phyloP scores from a whole-genome alignment of 64 coral and sea anemone genomes.

The Pocillopora damicornis region DNA sequence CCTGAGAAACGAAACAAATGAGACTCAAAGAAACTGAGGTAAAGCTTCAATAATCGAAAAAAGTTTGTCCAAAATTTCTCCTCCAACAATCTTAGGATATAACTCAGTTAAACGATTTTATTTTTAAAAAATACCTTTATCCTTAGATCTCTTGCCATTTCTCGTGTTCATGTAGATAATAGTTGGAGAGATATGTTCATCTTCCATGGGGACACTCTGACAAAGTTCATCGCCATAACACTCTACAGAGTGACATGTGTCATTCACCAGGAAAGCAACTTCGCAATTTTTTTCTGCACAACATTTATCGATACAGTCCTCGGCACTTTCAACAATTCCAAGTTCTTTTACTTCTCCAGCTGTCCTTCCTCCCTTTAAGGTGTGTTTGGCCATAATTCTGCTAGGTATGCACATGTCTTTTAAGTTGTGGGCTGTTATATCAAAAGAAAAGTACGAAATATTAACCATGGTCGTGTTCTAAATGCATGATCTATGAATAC shows the following conservation, averaged over 20 bases:
- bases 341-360: conserved; percentile 83
- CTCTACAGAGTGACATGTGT: conserved; percentile 73
- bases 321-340: conserved; percentile 60
- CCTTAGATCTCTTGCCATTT: conserved; percentile 56
- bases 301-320: conserved; percentile 94
- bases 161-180: conserved; percentile 90
- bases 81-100: neutral
- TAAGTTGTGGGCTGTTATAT: conserved; percentile 38
- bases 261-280: conserved; percentile 72
- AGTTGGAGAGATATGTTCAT: conserved; percentile 71
- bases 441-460: neutral
- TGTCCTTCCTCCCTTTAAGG: conserved; percentile 84
- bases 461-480: no score
- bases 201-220: conserved; percentile 56
- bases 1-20: conserved; percentile 14
- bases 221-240: conserved; percentile 94
- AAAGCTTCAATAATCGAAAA: no score
- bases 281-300: conserved; percentile 71
- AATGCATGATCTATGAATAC: no score
- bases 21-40: neutral
- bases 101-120: neutral
- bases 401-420: conserved; percentile 76
- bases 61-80: neutral
- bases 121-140: conserved; percentile 65
- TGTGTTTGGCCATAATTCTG: conserved; percentile 76